These are phyloP conservation scores for Acropternis orthonyx DNA, from an alignment of 2,797 vertebrate genomes.

Conservation along the genomic window DNA sequence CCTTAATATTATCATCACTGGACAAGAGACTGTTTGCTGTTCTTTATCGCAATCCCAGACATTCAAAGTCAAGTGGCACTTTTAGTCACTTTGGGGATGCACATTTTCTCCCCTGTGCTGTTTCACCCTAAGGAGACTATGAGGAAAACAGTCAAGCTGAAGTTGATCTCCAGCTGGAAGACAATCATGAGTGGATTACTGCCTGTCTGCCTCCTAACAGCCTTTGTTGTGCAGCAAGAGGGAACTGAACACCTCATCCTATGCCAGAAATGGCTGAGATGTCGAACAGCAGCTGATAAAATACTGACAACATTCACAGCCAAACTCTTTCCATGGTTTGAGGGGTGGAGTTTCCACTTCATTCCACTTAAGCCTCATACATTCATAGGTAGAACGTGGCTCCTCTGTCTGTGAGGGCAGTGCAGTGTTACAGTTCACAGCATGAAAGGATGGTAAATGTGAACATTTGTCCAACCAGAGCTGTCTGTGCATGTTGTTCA, in stretches of 20 bases:
- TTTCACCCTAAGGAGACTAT: not conserved
- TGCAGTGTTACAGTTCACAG: not conserved
- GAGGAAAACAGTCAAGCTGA: not conserved
- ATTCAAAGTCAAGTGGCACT: not conserved
- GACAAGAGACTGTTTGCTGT: not conserved
- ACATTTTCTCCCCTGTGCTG: not conserved
- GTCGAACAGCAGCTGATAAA: not conserved
- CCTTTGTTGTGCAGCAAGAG: not conserved
- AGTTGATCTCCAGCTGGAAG: not conserved
- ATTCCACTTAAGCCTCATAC: not conserved
- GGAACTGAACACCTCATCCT: not conserved
- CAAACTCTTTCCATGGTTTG: not conserved
- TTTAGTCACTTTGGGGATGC: not conserved
- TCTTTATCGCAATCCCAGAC: not conserved
- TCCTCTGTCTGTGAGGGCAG: not conserved
- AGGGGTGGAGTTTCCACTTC: not conserved
- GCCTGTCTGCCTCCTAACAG: not conserved
- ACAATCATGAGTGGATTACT: not conserved
- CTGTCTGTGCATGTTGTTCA: not conserved
- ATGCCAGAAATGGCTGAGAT: not conserved
- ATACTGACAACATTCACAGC: not conserved
- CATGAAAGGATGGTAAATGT: fast-evolving
- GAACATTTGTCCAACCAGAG: not conserved
- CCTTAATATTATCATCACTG: not conserved
- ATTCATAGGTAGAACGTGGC: not conserved